phyloP scores from a whole-genome alignment of 2,888 invertebrate genomes.

The Catocala fraxini region DNA sequence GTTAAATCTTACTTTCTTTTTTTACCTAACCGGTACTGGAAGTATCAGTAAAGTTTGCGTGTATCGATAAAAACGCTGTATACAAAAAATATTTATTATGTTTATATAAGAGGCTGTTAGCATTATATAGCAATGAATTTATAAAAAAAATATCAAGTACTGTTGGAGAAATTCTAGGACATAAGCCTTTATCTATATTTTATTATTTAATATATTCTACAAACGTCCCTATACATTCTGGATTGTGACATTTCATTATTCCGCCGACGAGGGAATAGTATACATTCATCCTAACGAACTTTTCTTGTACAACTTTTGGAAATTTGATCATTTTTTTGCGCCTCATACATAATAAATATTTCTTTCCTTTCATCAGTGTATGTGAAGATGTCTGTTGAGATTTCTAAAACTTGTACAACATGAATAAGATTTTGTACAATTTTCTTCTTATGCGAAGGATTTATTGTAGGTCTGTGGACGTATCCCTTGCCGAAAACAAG shows the following conservation, averaged over 20 bases:
- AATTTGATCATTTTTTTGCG: conserved; percentile 38
- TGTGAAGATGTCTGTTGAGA: conserved; percentile 6
- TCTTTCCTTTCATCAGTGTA: conserved; percentile 17
- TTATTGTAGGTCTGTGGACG: not conserved
- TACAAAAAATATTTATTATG: too few relatives aligned
- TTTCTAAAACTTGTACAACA: conserved; percentile 9
- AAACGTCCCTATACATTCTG: conserved; percentile 6
- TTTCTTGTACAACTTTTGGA: conserved; percentile 36
- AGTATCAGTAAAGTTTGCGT: too few relatives aligned
- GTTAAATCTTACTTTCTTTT: too few relatives aligned
- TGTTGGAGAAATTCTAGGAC: too few relatives aligned
- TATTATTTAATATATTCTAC: conserved; percentile 7
- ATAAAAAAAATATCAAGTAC: too few relatives aligned
- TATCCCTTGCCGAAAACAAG: too few relatives aligned
- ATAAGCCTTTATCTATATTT: not conserved
- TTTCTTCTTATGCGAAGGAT: conserved; percentile 2
- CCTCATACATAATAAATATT: conserved; percentile 42
- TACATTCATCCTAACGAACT: conserved; percentile 36
- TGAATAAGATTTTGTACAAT: conserved; percentile 8
- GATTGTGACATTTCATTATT: conserved; percentile 21
- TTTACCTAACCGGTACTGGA: too few relatives aligned
- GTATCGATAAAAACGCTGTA: too few relatives aligned
- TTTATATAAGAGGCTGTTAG: too few relatives aligned
- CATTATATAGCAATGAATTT: too few relatives aligned
- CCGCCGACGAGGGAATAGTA: conserved; percentile 26